Percentiles rank a stretch among this genome's conserved stretches.
These are phyloP conservation scores for Amyelois transitella DNA, from an alignment of 1,140 invertebrate genomes.

Conservation along the genomic window DNA sequence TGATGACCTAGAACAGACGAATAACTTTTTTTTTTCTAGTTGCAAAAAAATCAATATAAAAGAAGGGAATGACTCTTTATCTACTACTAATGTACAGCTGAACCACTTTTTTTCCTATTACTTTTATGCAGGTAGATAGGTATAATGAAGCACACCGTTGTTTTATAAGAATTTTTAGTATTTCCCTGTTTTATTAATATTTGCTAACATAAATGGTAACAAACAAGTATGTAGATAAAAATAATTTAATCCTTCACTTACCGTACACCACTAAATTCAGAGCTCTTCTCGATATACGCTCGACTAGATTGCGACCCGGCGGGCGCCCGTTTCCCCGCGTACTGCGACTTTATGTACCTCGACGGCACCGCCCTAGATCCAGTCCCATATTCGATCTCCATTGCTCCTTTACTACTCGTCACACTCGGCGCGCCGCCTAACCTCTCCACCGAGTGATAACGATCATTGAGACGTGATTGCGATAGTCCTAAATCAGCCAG, in stretches of 20 bases:
- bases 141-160: too few relatives aligned
- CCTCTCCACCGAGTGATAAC: constrained; percentile 89
- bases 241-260: constrained; percentile 18
- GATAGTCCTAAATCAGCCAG: constrained; percentile 85
- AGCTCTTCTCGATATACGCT: constrained; percentile 86
- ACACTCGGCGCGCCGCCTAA: constrained; percentile 74
- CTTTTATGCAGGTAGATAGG: too few relatives aligned
- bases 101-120: too few relatives aligned
- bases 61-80: constrained; percentile 8
- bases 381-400: constrained; percentile 60
- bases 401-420: constrained; percentile 49
- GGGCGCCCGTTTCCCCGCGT: constrained; percentile 82
- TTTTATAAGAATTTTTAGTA: too few relatives aligned
- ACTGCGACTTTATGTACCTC: constrained; percentile 89
- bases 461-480: constrained; percentile 87
- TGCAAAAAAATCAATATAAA: neutral
- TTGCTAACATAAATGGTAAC: too few relatives aligned
- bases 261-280: constrained; percentile 82
- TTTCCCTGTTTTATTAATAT: too few relatives aligned
- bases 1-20: constrained; percentile 78
- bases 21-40: too few relatives aligned
- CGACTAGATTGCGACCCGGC: constrained; percentile 90
- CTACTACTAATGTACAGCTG: neutral
- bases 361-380: constrained; percentile 79
- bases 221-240: too few relatives aligned